A percentile compares a stretch with the other conserved stretches of the same genome.
Evolutionary conservation across 2,888 invertebrate species (phyloP).

Genomic region (Cosmopolites sordidus): DNA sequence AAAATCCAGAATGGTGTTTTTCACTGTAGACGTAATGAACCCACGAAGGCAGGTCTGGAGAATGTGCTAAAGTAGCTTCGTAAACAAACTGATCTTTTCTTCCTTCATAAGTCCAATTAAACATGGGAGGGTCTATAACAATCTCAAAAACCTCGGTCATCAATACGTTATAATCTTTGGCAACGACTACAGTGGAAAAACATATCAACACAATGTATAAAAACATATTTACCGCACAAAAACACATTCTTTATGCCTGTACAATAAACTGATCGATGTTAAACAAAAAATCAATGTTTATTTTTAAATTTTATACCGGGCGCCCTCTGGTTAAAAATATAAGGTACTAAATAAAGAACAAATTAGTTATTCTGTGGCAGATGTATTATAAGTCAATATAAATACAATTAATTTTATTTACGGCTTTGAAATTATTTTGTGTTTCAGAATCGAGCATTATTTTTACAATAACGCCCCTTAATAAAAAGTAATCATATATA

Average conservation of each 20-base stretch:
- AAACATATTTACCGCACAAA: no score
- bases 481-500: no score
- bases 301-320: background rate
- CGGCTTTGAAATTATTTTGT: no score
- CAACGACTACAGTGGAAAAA: slow-evolving; percentile 11
- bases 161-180: slow-evolving; percentile 52
- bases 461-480: no score
- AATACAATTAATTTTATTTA: no score
- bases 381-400: no score
- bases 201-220: background rate
- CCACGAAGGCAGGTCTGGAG: slow-evolving; percentile 84
- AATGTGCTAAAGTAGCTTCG: slow-evolving; percentile 68
- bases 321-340: no score
- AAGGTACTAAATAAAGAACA: no score
- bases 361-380: no score
- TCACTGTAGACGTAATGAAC: slow-evolving; percentile 78
- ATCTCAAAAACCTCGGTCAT: slow-evolving; percentile 76
- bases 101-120: slow-evolving; percentile 75
- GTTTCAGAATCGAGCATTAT: no score
- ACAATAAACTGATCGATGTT: background rate
- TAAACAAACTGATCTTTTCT: slow-evolving; percentile 60
- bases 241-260: background rate
- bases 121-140: slow-evolving; percentile 70
- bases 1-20: slow-evolving; percentile 71
- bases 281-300: background rate